A percentile compares a stretch with the other conserved stretches of the same genome.
Conservation (phyloP, 2,113 vertebrate genomes). For the Rattus norvegicus region GRCr8 NC_086028.1:73721001-73721500, state of each 20-base stretch:
- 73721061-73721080: background rate
- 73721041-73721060: background rate
- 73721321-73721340: background rate
- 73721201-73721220: background rate
- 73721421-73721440: background rate
- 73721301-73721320: background rate
- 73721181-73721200: background rate
- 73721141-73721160: background rate
- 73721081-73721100: background rate
- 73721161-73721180: background rate
- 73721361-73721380: background rate
- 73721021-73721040: background rate
- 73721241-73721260: background rate
- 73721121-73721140: background rate
- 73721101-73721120: background rate
- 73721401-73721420: background rate
- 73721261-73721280: background rate
- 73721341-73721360: background rate
- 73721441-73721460: background rate
- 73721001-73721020: background rate
- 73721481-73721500: background rate
- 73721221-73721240: background rate
- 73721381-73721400: background rate
- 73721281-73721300: background rate
- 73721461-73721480: background rate